Evolutionary conservation across 1,140 invertebrate species (phyloP), one percentile per base, ranked within the genome.

Genomic region (Aphis gossypii): DNA sequence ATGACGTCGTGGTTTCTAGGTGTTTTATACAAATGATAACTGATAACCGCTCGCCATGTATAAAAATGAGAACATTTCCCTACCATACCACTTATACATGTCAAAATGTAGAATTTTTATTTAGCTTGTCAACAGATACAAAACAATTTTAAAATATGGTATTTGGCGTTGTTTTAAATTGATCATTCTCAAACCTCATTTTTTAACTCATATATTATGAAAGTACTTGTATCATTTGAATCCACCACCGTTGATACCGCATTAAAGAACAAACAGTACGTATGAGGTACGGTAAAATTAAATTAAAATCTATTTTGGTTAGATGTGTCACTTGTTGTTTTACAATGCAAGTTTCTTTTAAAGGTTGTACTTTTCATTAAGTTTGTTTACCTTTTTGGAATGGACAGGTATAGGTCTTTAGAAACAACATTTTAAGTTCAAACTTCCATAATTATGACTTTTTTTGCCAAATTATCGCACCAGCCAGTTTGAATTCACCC

Each of bases 271-370:
- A 41, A 84, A 84, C 82, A 84, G 41, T 84, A 21, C 38, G 4
- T 21, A 20, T 6, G 7, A 38, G 41, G 20, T 38, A 8, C 8
- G 11, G 11, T 84, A 38, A 84, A 84, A 84, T 84, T 44, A 46
- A 87, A 87, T 87, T 87, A 44, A 48, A 48, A 48, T 87, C 84
- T 46, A 87, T 87, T 87, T 48, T 30, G 44, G 25, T 48, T 48
- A n/a, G 25, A 44, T 14, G 14, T 87, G 25, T 87, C 30, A 30
- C 9, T 87, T n/a, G 84, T 87, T 87, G 7, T 48, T 30, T 1
- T 46, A 46, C 41, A 48, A 30, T 46, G 25, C 44, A 30, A 20
- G 44, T n/a, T n/a, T 25, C 44, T 84, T 38, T 21, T 8, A 87
- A 48, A 86, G 44, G 44, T 87, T 21, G 14, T 87, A 25, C 44